Conservation (phyloP, 2,797 vertebrate species). For the Crypturellus tataupa region DNA sequence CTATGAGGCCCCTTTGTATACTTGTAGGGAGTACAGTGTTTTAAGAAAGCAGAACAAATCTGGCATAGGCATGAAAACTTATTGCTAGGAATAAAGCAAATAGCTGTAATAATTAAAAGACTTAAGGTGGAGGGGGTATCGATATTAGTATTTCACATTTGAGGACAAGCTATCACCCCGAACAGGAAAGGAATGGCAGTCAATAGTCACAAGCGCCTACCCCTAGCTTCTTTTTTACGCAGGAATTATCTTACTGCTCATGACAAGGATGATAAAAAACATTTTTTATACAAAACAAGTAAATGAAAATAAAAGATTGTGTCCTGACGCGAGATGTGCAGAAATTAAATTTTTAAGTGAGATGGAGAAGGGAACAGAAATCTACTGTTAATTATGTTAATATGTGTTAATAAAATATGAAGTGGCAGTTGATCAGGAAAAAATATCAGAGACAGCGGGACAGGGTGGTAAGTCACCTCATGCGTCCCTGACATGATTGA, state of each 20-base stretch:
- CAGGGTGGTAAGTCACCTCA: background rate
- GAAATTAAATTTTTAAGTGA: background rate
- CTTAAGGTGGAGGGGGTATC: background rate
- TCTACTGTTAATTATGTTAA: background rate
- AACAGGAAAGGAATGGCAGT: constrained; percentile 14
- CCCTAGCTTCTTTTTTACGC: background rate
- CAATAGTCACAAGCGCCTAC: background rate
- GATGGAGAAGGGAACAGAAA: background rate
- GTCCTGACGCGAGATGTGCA: background rate
- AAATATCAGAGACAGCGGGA: background rate
- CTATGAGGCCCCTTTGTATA: background rate
- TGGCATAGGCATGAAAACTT: background rate
- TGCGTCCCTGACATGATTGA: background rate
- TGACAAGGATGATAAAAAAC: background rate
- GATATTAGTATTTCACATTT: background rate
- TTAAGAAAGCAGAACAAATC: background rate
- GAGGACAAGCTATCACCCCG: background rate
- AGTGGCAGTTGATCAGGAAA: background rate
- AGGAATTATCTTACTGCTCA: background rate
- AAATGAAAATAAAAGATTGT: background rate
- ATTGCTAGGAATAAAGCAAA: background rate
- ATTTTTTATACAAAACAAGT: background rate
- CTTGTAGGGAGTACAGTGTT: background rate
- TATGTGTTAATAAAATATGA: background rate
- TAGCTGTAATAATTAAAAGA: background rate